Percentiles rank a stretch among this genome's conserved stretches.
These are phyloP conservation scores for Apostichopus leukothele DNA, from an alignment of 53 echinoderm and acorn worm species.

Conservation along the genomic window DNA sequence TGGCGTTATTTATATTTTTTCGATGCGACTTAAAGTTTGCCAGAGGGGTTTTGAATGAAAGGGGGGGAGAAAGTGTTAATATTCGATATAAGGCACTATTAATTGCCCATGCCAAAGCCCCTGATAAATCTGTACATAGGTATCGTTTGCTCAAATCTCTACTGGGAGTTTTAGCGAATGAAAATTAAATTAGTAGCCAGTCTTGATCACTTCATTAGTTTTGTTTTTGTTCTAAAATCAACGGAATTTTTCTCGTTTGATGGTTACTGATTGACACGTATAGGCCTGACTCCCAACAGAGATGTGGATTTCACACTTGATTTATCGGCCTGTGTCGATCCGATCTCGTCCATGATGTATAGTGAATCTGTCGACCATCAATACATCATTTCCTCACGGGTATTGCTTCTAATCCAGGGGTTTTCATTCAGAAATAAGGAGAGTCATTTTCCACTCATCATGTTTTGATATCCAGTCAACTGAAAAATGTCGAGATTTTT, in stretches of 20 bases:
- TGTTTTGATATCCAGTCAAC: conserved; percentile 31
- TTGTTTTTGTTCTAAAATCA: conserved; percentile 43
- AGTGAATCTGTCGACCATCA: not conserved
- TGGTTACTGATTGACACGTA: conserved; percentile 35
- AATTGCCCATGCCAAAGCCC: conserved; percentile 27
- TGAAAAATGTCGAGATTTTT: conserved; percentile 4
- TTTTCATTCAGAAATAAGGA: not conserved
- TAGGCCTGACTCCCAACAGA: not conserved
- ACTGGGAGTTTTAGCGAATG: conserved; percentile 36
- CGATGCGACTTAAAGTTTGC: conserved; percentile 38
- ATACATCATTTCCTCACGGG: not conserved
- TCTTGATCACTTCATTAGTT: conserved; percentile 44
- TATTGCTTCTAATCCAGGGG: not conserved
- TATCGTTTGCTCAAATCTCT: not conserved
- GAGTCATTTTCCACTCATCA: conserved; percentile 14
- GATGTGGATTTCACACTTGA: conserved; percentile 27
- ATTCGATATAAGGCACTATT: conserved; percentile 35
- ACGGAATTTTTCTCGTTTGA: conserved; percentile 35
- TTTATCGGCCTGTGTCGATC: not conserved
- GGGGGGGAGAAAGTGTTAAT: conserved; percentile 38
- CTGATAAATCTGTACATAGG: conserved; percentile 34
- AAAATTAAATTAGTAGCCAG: conserved; percentile 40
- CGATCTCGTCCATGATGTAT: too few relatives aligned
- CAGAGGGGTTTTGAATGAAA: conserved; percentile 25
- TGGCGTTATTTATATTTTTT: conserved; percentile 36